Base-by-base conservation (phyloP, 1,140 invertebrate genomes). In the Phymorhynchus buccinoides region DNA sequence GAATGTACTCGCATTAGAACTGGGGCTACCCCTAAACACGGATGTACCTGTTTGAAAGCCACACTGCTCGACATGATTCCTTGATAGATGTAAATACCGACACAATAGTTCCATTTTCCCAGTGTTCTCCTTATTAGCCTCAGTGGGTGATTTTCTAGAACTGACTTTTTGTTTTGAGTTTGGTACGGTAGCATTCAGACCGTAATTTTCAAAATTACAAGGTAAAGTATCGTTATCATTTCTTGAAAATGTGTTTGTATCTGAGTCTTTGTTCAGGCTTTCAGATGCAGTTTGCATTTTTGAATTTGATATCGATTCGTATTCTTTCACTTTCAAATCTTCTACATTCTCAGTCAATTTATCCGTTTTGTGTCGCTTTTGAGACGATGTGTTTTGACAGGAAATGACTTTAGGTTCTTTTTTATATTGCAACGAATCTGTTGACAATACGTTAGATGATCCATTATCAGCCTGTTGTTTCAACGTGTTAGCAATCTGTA, bases 101-200 rank as follows among this genome's bases (percentile, higher is more conserved):
- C 37, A 75, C 37, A 75, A 22, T 41, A 75, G 39, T 75, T 75
- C 73, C 41, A 41, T 41, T 75, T 75, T 75, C 41, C 73, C 73
- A 6, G 22, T 62, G 12, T 22, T 62, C 56, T 27, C 56, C 6
- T 62, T 62, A 4, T 27, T 62, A 27, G 56, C n/a, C 22, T 62
- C 18, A 22, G 18, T 12, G 22, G n/a, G 56, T 62, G 22, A 27
- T 27, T 18, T 62, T 12, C n/a, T 62, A 27, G 56, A 4, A 27
- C 6, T 62, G 6, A 27, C 18, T 62, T 62, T 62, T 62, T 27
- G 12, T 62, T 62, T 62, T 14, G 56, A 27, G n/a, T n/a, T n/a
- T n/a, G n/a, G n/a, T n/a, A n/a, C n/a, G n/a, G n/a, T n/a, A n/a
- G n/a, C n/a, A n/a, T n/a, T n/a, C n/a, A n/a, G n/a, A n/a, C n/a